These are phyloP conservation scores for Misgurnus mizolepis DNA, from an alignment of 2,113 vertebrate genomes.

Conservation along the genomic window DNA sequence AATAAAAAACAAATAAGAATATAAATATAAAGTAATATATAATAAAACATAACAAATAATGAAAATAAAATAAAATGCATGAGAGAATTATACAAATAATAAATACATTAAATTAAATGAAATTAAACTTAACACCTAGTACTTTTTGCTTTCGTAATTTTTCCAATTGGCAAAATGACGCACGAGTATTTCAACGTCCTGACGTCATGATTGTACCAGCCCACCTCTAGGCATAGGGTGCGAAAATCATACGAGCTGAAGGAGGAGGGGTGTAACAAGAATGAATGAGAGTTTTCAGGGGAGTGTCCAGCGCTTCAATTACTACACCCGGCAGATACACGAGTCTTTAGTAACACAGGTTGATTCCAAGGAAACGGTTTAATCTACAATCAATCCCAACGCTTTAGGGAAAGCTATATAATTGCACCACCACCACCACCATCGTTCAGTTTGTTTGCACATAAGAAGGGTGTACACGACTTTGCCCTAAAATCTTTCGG, in stretches of 20 bases:
- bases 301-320: neutral
- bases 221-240: neutral
- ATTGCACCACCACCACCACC: neutral
- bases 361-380: neutral
- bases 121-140: no score
- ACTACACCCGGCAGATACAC: neutral
- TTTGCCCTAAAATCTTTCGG: neutral
- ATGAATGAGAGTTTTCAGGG: conserved; percentile 30
- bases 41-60: no score
- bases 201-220: neutral
- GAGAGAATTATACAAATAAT: no score
- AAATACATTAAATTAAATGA: no score
- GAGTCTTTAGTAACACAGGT: conserved; percentile 2
- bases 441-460: neutral
- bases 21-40: no score
- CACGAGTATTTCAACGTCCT: neutral
- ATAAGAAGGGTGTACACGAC: neutral
- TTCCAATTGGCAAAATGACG: no score
- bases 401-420: neutral
- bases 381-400: neutral
- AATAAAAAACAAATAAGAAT: no score
- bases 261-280: neutral
- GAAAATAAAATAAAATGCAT: no score
- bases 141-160: no score
- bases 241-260: neutral